A percentile compares a stretch with the other conserved stretches of the same genome.
Evolutionary conservation across 2,113 vertebrate species (phyloP).

Genomic region (Tetraodon nigroviridis): DNA sequence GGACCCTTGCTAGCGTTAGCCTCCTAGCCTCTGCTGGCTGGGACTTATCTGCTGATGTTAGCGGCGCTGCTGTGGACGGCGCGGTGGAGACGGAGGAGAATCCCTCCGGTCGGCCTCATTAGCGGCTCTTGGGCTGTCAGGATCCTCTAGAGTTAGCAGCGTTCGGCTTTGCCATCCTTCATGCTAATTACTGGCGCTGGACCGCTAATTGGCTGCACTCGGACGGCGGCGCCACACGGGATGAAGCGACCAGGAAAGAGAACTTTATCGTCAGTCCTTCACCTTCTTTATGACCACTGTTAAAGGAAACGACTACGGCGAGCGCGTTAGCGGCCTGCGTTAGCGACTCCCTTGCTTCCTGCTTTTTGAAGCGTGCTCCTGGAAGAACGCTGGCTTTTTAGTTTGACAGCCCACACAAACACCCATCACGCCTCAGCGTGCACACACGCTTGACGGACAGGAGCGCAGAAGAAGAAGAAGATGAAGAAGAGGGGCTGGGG

Average conservation of each 20-base stretch:
- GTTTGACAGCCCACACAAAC: slow-evolving; percentile 43
- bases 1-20: too few relatives aligned
- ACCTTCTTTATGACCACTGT: too few relatives aligned
- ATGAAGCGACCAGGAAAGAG: too few relatives aligned
- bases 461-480: neutral
- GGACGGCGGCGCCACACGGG: too few relatives aligned
- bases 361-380: slow-evolving; percentile 16
- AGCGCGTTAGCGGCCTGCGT: too few relatives aligned
- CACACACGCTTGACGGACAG: slow-evolving; percentile 9
- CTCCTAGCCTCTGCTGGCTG: neutral
- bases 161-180: slow-evolving; percentile 39
- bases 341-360: too few relatives aligned
- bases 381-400: slow-evolving; percentile 30
- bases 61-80: too few relatives aligned
- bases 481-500: neutral
- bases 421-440: slow-evolving; percentile 6
- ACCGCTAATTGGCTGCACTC: slow-evolving; percentile 42
- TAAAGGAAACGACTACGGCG: too few relatives aligned
- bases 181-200: slow-evolving; percentile 54
- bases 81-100: neutral
- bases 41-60: neutral
- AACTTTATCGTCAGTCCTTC: too few relatives aligned
- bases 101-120: slow-evolving; percentile 49
- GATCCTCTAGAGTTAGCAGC: slow-evolving; percentile 33
- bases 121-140: slow-evolving; percentile 49